Percentiles rank a stretch among this genome's conserved stretches.
Evolutionary conservation across 1,140 invertebrate genomes (phyloP).

Genomic region (Bombyx mori): ASM3026992v2 NC_085131.1:5711001-5711500

Average conservation of each 20-base stretch:
- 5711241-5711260: not conserved
- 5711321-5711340: too few species aligned
- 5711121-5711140: not conserved
- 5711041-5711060: too few species aligned
- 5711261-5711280: not conserved
- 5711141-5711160: constrained; percentile 2
- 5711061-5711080: too few species aligned
- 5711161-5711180: too few species aligned
- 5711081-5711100: too few species aligned
- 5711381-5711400: constrained; percentile 6
- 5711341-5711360: constrained; percentile 3
- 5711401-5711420: constrained; percentile 12
- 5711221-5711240: not conserved
- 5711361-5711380: constrained; percentile 3
- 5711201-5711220: not conserved
- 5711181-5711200: not conserved
- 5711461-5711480: constrained; percentile 10
- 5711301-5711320: too few species aligned
- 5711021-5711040: too few species aligned
- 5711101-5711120: not conserved
- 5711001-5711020: too few species aligned
- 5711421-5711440: constrained; percentile 7
- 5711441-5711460: constrained; percentile 12
- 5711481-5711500: constrained; percentile 5
- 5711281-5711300: constrained; percentile 5